phyloP scores from a whole-genome alignment of 2,888 invertebrate species.

The Patella ulyssiponensis region DNA sequence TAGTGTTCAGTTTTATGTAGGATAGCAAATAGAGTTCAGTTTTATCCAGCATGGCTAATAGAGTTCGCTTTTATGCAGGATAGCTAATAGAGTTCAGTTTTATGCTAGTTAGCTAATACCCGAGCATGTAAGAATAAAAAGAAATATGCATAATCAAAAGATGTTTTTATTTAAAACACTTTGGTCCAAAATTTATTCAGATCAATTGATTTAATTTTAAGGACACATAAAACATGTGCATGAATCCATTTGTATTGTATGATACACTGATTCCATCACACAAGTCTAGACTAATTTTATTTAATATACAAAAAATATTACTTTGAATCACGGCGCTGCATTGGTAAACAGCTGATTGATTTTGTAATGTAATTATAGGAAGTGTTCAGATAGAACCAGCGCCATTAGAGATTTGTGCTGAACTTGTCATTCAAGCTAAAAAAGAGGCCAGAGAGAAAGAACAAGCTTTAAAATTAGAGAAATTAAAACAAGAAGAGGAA shows the following conservation, averaged over 20 bases:
- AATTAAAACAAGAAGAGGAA: no score
- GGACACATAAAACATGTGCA: not conserved
- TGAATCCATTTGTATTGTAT: not conserved
- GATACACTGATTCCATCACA: not conserved
- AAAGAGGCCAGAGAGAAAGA: conserved; percentile 50
- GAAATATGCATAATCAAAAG: not conserved
- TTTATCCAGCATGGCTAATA: no score
- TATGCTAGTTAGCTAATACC: no score
- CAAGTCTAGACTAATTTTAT: no score
- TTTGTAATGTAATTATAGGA: conserved; percentile 41
- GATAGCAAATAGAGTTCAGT: no score
- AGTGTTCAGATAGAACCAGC: conserved; percentile 58
- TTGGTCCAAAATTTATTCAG: no score
- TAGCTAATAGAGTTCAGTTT: no score
- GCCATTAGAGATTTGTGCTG: conserved; percentile 57
- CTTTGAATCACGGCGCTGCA: no score
- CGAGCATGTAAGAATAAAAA: not conserved
- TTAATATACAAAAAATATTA: no score
- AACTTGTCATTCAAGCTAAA: conserved; percentile 54
- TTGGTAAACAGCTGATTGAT: no score
- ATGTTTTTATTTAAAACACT: not conserved
- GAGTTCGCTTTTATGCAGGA: no score
- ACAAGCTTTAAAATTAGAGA: conserved; percentile 33
- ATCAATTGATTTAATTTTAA: not conserved
- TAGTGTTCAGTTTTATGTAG: no score